Base-by-base conservation (phyloP, 2,113 vertebrate species). In the Cryptotis parvus region DNA sequence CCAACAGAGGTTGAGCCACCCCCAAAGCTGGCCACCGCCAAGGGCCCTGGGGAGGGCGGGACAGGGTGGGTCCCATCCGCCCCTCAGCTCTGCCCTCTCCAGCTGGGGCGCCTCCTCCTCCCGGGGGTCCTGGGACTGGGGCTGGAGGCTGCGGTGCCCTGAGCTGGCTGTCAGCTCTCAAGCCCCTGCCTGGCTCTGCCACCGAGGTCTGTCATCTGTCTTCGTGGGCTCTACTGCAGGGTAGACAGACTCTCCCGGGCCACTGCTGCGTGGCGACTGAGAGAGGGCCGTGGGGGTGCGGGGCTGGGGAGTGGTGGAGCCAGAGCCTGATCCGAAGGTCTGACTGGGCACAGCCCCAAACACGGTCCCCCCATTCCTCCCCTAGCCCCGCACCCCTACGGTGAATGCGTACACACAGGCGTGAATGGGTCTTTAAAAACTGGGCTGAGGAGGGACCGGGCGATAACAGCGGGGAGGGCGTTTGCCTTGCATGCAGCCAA, bases 1-100 rank as follows among this genome's bases (percentile, higher is more conserved):
- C 95, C 96, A n/a, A n/a, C n/a, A 94, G 94, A 97, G 96, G 93
- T 95, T 91, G 80, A 73, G 95, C 95, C 92, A 45, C 24, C 6
- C 76, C 93, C 33, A 11, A 92, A 84, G 72, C 77, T 79, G 87
- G 93, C 20, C 7, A 92, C 92, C 70, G 20, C 73, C 69, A 45
- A 63, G 63, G 80, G 91, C 76, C 91, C 2, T 1, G 26, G 74
- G 86, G 89, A n/a, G 91, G 75, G 66, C 78, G n/a, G n/a, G n/a
- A n/a, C n/a, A n/a, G n/a, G n/a, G n/a, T n/a, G n/a, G n/a, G n/a
- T n/a, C n/a, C n/a, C n/a, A n/a, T n/a, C n/a, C n/a, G n/a, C n/a
- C n/a, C n/a, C 58, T 75, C 45, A 8, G 41, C 82, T 78, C 41
- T 66, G 35, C 78, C 68, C 69, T 73, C 29, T 58, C 84, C 55